phyloP scores from a whole-genome alignment of 2,113 vertebrate species.

The Pygoscelis adeliae region DNA sequence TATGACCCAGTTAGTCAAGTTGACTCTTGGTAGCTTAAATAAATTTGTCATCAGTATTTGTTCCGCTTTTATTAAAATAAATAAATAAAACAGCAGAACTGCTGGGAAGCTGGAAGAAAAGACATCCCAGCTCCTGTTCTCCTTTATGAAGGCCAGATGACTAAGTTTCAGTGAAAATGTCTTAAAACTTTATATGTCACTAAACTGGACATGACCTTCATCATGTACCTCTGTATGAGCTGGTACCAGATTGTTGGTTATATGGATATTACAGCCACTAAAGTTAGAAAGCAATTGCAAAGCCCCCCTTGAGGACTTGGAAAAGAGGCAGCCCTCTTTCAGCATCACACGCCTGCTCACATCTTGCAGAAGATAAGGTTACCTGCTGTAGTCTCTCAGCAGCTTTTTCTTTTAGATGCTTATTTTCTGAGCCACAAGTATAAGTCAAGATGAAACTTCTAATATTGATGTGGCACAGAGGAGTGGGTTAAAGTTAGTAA shows the following conservation, averaged over 20 bases:
- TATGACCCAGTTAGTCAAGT: neutral
- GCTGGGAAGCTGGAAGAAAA: accelerated
- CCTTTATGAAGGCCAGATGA: neutral
- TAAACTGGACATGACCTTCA: neutral
- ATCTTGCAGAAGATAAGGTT: neutral
- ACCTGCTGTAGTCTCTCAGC: neutral
- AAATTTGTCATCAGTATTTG: neutral
- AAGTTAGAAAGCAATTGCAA: neutral
- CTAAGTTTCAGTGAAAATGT: neutral
- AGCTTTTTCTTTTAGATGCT: neutral
- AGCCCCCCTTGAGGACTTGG: neutral
- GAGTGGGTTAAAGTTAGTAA: no score
- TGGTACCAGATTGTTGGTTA: accelerated
- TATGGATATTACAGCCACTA: neutral
- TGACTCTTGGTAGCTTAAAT: neutral
- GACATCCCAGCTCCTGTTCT: neutral
- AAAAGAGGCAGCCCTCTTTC: neutral
- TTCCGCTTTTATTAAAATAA: neutral
- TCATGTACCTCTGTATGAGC: neutral
- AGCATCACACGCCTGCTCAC: neutral
- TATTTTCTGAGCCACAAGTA: neutral
- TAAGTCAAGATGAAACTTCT: neutral
- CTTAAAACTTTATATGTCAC: neutral
- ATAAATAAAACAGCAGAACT: neutral
- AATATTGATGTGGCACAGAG: neutral